Conservation (phyloP, 2,888 invertebrate genomes). For the Archips xylosteana region DNA sequence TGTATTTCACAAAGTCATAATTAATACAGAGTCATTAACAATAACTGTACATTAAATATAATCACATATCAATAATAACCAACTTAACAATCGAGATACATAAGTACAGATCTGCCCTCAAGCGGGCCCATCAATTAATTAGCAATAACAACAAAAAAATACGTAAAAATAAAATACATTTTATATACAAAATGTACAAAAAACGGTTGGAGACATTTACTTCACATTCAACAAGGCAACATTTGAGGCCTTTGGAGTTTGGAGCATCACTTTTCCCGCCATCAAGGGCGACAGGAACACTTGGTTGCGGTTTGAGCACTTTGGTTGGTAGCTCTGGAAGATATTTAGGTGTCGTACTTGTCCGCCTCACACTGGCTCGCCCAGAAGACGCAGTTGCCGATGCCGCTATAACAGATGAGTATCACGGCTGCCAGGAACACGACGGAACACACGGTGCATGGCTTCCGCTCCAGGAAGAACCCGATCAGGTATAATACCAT, state of each 20-base stretch:
- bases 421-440: conserved; percentile 97
- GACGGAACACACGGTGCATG: conserved; percentile 98
- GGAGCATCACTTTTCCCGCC: conserved; percentile 50
- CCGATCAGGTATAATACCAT: conserved; percentile 98
- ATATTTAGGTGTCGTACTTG: conserved; percentile 82
- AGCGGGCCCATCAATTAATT: conserved; percentile 44
- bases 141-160: conserved; percentile 39
- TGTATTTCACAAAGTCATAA: conserved; percentile 61
- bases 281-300: conserved; percentile 56
- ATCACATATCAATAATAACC: conserved; percentile 60
- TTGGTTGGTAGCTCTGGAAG: conserved; percentile 61
- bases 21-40: conserved; percentile 57
- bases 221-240: conserved; percentile 41
- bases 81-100: conserved; percentile 66
- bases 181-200: conserved; percentile 75
- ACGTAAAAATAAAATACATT: conserved; percentile 54
- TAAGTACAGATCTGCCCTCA: conserved; percentile 72
- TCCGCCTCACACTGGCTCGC: conserved; percentile 91
- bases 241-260: conserved; percentile 45
- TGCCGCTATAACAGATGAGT: conserved; percentile 97
- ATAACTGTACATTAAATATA: conserved; percentile 70
- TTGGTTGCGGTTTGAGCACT: conserved; percentile 71
- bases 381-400: conserved; percentile 98
- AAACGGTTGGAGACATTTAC: conserved; percentile 46
- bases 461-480: conserved; percentile 97